Evolutionary conservation across 2,888 invertebrate genomes (phyloP).

Genomic region (Heliconius sara): DNA sequence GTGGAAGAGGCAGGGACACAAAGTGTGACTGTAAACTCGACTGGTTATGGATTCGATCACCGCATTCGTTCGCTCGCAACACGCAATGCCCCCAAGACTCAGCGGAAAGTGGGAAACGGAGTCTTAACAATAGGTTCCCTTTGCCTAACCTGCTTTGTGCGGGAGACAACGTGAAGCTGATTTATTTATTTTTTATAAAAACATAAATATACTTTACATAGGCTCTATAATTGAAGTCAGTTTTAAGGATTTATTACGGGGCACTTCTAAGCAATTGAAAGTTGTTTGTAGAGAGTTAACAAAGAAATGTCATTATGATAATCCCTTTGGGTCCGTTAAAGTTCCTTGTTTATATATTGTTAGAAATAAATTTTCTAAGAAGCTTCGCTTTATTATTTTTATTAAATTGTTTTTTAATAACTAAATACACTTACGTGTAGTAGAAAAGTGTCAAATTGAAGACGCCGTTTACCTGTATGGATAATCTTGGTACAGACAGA

Average conservation of each 20-base stretch:
- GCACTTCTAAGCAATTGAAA: conserved; percentile 31
- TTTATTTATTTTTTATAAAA: neutral
- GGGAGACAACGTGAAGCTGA: no score
- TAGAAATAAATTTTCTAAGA: conserved; percentile 45
- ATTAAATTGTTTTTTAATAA: conserved; percentile 8
- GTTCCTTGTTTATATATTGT: conserved; percentile 57
- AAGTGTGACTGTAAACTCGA: no score
- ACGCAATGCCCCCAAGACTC: no score
- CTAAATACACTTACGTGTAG: neutral
- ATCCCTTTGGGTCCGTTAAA: conserved; percentile 63
- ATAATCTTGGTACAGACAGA: conserved; percentile 1
- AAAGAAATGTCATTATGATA: conserved; percentile 74
- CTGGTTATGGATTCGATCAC: no score
- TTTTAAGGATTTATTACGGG: conserved; percentile 17
- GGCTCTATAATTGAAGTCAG: conserved; percentile 5
- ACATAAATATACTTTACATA: neutral
- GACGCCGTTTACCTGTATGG: conserved; percentile 1
- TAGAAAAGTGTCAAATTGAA: conserved; percentile 1
- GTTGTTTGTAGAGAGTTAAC: conserved; percentile 49
- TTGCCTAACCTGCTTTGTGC: no score
- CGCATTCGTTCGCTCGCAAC: no score
- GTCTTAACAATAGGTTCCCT: no score
- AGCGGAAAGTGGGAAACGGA: no score
- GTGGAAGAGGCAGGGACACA: no score
- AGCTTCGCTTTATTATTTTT: conserved; percentile 21